Evolutionary conservation across 2,113 vertebrate genomes (phyloP).

Genomic region (Rhynchopsitta pachyrhyncha): DNA sequence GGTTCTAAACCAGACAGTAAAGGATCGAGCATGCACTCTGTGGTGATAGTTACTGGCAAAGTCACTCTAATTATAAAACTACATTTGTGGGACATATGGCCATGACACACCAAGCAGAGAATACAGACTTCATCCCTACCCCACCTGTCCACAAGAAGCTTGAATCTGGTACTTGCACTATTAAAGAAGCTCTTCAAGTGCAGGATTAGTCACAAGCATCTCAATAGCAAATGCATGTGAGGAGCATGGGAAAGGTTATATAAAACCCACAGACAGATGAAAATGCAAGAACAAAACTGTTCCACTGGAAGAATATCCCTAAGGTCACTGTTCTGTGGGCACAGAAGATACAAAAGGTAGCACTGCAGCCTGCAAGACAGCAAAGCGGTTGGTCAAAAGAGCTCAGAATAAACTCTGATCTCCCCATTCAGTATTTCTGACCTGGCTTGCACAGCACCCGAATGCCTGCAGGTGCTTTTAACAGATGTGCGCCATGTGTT

Average conservation of each 20-base stretch:
- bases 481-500: background rate
- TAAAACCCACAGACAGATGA: background rate
- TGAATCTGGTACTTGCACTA: background rate
- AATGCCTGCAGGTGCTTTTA: conserved; percentile 18
- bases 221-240: background rate
- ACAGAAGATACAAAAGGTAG: background rate
- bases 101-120: background rate
- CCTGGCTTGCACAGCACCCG: background rate
- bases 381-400: background rate
- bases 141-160: background rate
- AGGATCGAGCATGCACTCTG: background rate
- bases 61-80: background rate
- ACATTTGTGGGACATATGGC: background rate
- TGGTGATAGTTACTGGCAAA: background rate
- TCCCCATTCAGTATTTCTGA: background rate
- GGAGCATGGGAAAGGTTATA: background rate
- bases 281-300: background rate
- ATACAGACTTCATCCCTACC: background rate
- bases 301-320: background rate
- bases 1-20: background rate
- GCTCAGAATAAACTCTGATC: background rate
- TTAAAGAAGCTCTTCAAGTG: background rate
- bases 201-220: background rate
- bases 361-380: background rate
- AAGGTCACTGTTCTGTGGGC: background rate